Evolutionary conservation across 2,888 invertebrate species (phyloP), one percentile per base, ranked within the genome.

Genomic region (Linyphia triangularis): DNA sequence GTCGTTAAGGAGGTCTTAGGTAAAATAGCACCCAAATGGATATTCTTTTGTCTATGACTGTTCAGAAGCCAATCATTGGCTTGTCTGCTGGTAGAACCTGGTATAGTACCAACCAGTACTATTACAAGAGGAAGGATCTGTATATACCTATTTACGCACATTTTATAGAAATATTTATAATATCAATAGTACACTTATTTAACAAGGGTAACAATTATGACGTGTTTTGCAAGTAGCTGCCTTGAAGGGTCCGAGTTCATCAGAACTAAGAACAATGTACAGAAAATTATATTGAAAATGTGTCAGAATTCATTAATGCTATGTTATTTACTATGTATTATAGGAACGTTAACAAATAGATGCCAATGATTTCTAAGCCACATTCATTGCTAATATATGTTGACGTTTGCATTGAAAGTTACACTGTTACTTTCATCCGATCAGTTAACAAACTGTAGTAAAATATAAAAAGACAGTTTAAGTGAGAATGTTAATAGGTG

Each of bases 1-100:
- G 91, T 90, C 7, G 83, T 73, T 19, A 91, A 57, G 33, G 85
- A 82, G 16, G 91, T 90, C 33, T 89, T 85, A 3, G 91, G 91
- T 7, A 91, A 63, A 28, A 91, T 90, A 5, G 89, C 90, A 22
- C 89, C 91, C 9, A 88, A 24, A 28, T 83, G 78, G 30, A 83
- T 59, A n/a, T 77, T 40, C 1, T 24, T 65, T 13, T 69, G 59
- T 16, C 43, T 26, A 19, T 73, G 43, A 19, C 57, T 83, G 37
- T 33, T 78, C 10, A 77, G 30, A 5, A 28, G 65, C 85, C 85
- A 85, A 26, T 84, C 84, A 28, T 28, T 65, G n/a, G 77, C 40
- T 22, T 67, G 75, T 51, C 63, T 30, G 24, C 28, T 33, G 40
- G 40, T 61, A 13, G 30, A 37, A 24, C n/a, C 30, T 61, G 73